Conservation (phyloP, 2,113 vertebrate genomes). For the Trichomycterus rosablanca region DNA sequence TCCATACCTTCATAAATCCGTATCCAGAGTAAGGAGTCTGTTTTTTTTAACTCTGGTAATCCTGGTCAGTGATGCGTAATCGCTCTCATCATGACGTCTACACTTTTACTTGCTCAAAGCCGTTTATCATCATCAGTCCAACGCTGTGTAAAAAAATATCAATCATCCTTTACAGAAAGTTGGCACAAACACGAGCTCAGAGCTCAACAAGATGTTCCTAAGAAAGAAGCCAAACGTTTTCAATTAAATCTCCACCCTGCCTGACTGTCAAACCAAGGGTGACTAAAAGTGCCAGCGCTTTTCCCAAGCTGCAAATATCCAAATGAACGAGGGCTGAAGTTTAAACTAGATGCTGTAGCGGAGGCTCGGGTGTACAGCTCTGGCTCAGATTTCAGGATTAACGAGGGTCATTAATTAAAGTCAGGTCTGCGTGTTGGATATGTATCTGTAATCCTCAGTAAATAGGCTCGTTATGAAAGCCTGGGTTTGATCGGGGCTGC, state of each 20-base stretch:
- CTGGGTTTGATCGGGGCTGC: background rate
- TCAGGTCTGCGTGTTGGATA: background rate
- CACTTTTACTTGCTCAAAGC: no score
- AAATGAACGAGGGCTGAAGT: conserved; percentile 3
- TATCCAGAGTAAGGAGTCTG: no score
- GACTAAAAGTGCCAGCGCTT: background rate
- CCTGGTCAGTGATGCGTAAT: no score
- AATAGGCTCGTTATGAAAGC: background rate
- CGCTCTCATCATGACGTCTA: no score
- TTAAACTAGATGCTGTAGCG: no score
- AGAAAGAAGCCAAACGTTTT: conserved; percentile 2
- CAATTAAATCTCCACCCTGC: conserved; percentile 7
- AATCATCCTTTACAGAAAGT: conserved; percentile 8
- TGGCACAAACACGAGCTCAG: conserved; percentile 1
- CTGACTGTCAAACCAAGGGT: conserved; percentile 18
- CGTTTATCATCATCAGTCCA: no score
- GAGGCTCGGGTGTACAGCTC: background rate
- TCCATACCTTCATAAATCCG: no score
- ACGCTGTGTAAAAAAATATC: conserved; percentile 10
- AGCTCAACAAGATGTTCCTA: background rate
- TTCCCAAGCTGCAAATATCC: conserved; percentile 28
- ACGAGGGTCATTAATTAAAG: background rate
- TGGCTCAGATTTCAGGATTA: no score
- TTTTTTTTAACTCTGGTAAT: no score
- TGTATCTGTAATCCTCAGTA: background rate